Conservation (phyloP, 2,113 vertebrate genomes). For the Drymodes brunneopygia region DNA sequence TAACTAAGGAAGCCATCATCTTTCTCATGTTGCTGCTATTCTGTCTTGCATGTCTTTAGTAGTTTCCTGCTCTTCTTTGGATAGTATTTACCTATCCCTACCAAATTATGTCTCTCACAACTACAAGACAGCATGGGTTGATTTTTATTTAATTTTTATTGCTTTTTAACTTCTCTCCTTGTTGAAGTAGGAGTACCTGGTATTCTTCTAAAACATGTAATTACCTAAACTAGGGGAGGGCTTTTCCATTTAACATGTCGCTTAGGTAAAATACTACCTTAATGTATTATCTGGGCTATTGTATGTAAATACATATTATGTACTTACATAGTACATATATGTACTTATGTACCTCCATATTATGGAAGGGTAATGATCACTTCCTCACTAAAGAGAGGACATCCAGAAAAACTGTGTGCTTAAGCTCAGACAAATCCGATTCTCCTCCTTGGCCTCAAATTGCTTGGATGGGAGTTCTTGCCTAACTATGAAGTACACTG, state of each 20-base stretch:
- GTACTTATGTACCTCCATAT: neutral
- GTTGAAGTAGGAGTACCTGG: neutral
- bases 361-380: neutral
- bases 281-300: neutral
- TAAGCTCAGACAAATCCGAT: neutral
- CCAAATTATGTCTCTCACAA: neutral
- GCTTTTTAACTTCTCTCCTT: neutral
- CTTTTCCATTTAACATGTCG: neutral
- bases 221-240: neutral
- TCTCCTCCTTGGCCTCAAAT: neutral
- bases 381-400: neutral
- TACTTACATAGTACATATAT: neutral
- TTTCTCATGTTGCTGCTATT: neutral
- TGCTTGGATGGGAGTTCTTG: neutral
- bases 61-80: neutral
- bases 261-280: neutral
- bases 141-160: neutral
- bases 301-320: neutral
- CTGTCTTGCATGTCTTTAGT: neutral
- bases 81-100: neutral
- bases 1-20: neutral
- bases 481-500: neutral
- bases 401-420: neutral
- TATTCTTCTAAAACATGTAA: neutral
- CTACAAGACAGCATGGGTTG: rapidly evolving